A percentile compares a stretch with the other conserved stretches of the same genome.
These are phyloP conservation scores for Beris chalybata DNA, from an alignment of 2,888 invertebrate species.

Conservation along the genomic window DNA sequence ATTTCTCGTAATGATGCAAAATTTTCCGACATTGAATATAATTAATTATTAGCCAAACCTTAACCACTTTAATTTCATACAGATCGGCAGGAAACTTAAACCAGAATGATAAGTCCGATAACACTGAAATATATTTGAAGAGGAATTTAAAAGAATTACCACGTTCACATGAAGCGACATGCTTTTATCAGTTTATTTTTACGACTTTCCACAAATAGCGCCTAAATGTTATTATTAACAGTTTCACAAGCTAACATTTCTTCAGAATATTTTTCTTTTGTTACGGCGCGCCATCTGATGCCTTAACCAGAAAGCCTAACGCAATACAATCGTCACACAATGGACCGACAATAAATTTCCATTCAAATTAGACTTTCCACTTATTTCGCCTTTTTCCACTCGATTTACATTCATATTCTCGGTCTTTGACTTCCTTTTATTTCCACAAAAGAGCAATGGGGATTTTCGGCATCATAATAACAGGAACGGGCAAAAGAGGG, in stretches of 20 bases:
- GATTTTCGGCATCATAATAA: constrained; percentile 8
- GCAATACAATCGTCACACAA: constrained; percentile 14
- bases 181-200: too few species aligned
- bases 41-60: too few species aligned
- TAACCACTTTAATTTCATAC: too few species aligned
- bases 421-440: not conserved
- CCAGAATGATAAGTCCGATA: too few species aligned
- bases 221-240: constrained; percentile 7
- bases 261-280: not conserved
- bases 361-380: constrained; percentile 27
- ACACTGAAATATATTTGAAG: too few species aligned
- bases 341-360: constrained; percentile 18
- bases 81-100: too few species aligned
- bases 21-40: too few species aligned
- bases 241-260: not conserved
- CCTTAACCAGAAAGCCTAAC: not conserved
- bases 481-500: not conserved
- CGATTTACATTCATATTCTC: constrained; percentile 27
- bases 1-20: too few species aligned
- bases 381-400: constrained; percentile 30
- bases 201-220: too few species aligned
- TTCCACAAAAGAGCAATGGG: not conserved
- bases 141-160: too few species aligned
- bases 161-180: too few species aligned
- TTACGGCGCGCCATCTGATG: not conserved